Evolutionary conservation across 2,797 vertebrate species (phyloP).

Genomic region (Betta splendens): DNA sequence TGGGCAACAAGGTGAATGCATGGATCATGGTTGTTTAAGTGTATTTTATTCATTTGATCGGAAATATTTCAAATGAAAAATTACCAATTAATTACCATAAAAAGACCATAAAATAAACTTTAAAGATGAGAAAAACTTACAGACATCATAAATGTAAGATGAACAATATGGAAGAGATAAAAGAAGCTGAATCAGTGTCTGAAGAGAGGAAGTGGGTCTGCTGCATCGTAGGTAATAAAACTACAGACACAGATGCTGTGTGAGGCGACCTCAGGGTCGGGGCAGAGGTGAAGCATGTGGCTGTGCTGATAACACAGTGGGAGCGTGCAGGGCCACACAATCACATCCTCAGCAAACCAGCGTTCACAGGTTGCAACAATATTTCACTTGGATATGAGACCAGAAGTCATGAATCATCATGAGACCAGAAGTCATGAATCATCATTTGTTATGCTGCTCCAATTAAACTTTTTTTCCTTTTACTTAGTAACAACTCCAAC

Average conservation of each 20-base stretch:
- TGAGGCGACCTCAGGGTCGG: conserved; percentile 40
- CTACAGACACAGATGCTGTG: conserved; percentile 61
- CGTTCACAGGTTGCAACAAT: neutral
- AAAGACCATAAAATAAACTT: too few species aligned
- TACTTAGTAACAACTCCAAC: neutral
- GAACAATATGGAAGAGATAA: too few species aligned
- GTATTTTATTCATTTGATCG: neutral
- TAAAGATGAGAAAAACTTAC: too few species aligned
- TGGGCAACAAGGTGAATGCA: conserved; percentile 73
- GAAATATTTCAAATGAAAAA: neutral
- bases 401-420: neutral
- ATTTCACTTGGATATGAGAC: neutral
- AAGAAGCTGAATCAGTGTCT: conserved; percentile 20
- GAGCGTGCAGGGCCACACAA: conserved; percentile 3
- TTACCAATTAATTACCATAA: too few species aligned
- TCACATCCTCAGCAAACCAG: conserved; percentile 2
- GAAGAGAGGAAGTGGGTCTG: conserved; percentile 57
- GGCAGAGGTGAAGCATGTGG: conserved; percentile 28
- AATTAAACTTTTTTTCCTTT: neutral
- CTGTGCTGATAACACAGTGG: conserved; percentile 55
- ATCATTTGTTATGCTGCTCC: neutral
- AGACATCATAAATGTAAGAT: too few species aligned
- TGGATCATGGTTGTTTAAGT: neutral
- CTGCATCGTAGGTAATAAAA: conserved; percentile 36
- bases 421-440: neutral